A percentile compares a stretch with the other conserved stretches of the same genome.
Conservation (phyloP, 2,113 vertebrate genomes). For the Charina bottae region DNA sequence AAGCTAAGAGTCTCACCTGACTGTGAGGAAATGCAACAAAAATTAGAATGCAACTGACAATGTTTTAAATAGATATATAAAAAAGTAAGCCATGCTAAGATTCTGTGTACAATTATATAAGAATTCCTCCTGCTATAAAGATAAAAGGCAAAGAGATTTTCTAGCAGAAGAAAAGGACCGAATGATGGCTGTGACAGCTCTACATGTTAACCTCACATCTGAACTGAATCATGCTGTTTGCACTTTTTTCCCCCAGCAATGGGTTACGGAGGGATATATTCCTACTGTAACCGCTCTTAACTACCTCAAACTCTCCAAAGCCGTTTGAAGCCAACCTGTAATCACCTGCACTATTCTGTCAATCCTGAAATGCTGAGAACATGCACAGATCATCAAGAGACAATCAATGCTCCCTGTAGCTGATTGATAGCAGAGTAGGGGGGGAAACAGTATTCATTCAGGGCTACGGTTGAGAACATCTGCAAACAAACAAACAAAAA, state of each 20-base stretch:
- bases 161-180: slow-evolving; percentile 40
- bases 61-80: background rate
- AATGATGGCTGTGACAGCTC: slow-evolving; percentile 13
- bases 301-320: background rate
- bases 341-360: background rate
- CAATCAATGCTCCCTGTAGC: background rate
- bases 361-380: background rate
- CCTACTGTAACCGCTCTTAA: background rate
- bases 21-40: background rate
- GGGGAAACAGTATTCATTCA: background rate
- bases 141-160: slow-evolving; percentile 35
- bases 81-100: background rate
- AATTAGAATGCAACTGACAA: background rate
- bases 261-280: background rate
- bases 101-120: background rate
- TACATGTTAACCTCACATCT: slow-evolving; percentile 32
- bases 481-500: background rate
- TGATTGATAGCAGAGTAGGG: background rate
- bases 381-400: background rate
- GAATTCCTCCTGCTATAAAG: background rate
- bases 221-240: slow-evolving; percentile 12
- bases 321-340: background rate
- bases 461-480: background rate
- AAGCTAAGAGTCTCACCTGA: background rate
- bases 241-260: background rate